Evolutionary conservation across 2,888 invertebrate genomes (phyloP).

Genomic region (Ephialtes manifestator): DNA sequence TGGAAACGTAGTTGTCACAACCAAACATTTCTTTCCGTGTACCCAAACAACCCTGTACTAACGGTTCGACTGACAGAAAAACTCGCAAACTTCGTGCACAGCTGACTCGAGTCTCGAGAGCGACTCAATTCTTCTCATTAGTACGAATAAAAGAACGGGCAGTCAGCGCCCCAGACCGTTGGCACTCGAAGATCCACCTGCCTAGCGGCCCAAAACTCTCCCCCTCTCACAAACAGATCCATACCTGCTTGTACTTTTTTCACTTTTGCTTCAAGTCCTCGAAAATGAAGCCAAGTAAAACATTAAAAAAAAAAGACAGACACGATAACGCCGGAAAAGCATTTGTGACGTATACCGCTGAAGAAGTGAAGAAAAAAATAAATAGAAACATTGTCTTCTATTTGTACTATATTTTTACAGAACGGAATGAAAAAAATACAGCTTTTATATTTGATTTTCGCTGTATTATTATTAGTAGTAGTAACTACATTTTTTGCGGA

Average conservation of each 20-base stretch:
- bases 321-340: neutral
- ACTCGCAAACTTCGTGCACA: constrained; percentile 26
- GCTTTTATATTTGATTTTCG: no score
- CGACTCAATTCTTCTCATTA: constrained; percentile 64
- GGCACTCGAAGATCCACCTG: constrained; percentile 66
- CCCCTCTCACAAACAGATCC: neutral
- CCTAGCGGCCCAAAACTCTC: constrained; percentile 35
- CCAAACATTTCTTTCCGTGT: no score
- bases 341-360: neutral
- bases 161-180: constrained; percentile 57
- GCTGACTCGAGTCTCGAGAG: constrained; percentile 52
- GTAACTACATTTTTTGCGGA: no score
- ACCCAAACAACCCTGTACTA: neutral
- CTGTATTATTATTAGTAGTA: no score
- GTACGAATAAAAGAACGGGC: constrained; percentile 49
- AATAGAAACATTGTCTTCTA: no score
- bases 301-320: neutral
- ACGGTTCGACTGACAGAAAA: constrained; percentile 10
- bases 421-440: no score
- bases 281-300: neutral
- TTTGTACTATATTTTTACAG: no score
- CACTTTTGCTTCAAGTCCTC: constrained; percentile 5
- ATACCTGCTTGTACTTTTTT: constrained; percentile 15
- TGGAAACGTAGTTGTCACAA: no score
- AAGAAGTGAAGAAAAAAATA: neutral